phyloP scores from a whole-genome alignment of 2,797 vertebrate genomes.

The Anableps anableps region DNA sequence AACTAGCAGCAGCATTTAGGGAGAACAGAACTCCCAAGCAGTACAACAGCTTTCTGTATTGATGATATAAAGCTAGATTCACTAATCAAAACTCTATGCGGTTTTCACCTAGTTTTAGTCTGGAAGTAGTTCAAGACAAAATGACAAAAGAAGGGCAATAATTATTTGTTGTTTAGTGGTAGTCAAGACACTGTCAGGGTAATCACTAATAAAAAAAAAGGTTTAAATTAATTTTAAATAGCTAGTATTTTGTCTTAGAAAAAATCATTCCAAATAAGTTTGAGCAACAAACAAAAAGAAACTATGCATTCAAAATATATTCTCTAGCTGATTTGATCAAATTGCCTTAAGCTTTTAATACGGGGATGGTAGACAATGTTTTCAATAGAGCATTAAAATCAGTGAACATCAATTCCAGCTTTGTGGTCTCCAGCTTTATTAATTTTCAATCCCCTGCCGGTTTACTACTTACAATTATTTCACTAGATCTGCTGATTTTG shows the following conservation, averaged over 20 bases:
- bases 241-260: too few relatives aligned
- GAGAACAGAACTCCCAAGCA: neutral
- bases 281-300: neutral
- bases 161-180: too few relatives aligned
- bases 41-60: neutral
- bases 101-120: too few relatives aligned
- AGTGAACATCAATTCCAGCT: constrained; percentile 31
- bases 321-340: neutral
- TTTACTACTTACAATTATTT: constrained; percentile 57
- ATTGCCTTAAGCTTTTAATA: neutral
- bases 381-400: constrained; percentile 13
- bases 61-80: neutral
- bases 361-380: constrained; percentile 6
- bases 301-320: neutral
- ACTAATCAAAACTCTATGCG: too few relatives aligned
- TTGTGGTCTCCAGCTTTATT: constrained; percentile 40
- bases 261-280: too few relatives aligned
- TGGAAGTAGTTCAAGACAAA: too few relatives aligned
- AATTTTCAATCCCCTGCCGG: constrained; percentile 27
- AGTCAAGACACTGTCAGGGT: too few relatives aligned
- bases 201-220: too few relatives aligned
- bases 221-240: too few relatives aligned
- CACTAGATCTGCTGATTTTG: constrained; percentile 63
- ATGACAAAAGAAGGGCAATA: too few relatives aligned
- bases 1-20: neutral